Evolutionary conservation across 2,113 vertebrate genomes (phyloP), one percentile per base, ranked within the genome.

Genomic region (Azemiops feae): DNA sequence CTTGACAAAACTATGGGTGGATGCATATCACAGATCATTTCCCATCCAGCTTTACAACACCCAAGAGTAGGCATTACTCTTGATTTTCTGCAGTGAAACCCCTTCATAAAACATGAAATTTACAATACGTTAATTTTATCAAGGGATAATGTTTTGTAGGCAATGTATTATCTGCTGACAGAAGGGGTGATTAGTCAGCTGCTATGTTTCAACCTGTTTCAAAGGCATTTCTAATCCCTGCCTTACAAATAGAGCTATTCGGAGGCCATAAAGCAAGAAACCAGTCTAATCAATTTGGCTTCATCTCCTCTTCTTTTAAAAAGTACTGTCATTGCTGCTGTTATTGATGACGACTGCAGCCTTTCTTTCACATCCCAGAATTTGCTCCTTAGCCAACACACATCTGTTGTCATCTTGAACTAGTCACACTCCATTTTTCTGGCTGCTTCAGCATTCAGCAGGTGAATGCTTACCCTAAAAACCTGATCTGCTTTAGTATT

Each of bases 171-270:
- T 97, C 95, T 97, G 93, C 91, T 95, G 96, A 96, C 97, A 97
- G 96, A 97, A 96, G 94, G 96, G 90, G 93, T 58, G 95, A 94
- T 96, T 98, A 97, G 94, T 97, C 96, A 96, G 95, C 96, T 97
- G 96, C 96, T 96, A 55, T 89, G 52, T 95, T 97, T 97, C 97
- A 98, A 97, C 96, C 93, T 96, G 92, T 96, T 97, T 96, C 97
- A 97, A 97, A 96, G 95, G 93, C 93, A 96, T 95, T 94, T 97
- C 95, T 95, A 92, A 92, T 74, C 88, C 94, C 91, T 91, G 22
- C 91, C 94, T 93, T 94, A 94, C 90, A 94, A 95, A 93, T 60
- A 96, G 93, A 94, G 96, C 88, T 58, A 91, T 89, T 93, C 95
- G 95, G 91, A 94, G 95, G 93, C 93, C 93, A 93, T 92, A 92